A percentile compares a stretch with the other conserved stretches of the same genome.
phyloP scores from a whole-genome alignment of 2,888 invertebrate species.

The Acanthopleura granulata region DNA sequence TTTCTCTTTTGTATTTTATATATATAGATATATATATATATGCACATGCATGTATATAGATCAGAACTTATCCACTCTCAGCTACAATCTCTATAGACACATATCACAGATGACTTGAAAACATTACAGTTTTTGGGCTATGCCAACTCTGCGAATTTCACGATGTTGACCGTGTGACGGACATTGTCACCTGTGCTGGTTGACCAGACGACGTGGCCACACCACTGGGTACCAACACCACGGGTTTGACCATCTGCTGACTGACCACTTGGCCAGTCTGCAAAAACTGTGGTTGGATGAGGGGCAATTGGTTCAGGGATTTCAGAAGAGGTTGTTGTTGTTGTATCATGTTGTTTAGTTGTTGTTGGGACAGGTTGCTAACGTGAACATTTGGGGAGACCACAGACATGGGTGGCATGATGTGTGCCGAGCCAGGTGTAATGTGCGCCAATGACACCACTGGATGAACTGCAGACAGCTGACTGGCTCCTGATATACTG shows the following conservation, averaged over 20 bases:
- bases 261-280: constrained; percentile 3
- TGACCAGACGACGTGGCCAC: not conserved
- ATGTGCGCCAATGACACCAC: not conserved
- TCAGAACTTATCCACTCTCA: too few species aligned
- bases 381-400: constrained; percentile 6
- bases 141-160: not conserved
- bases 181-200: not conserved
- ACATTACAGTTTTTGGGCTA: too few species aligned
- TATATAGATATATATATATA: too few species aligned
- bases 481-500: not conserved
- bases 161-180: not conserved
- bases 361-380: not conserved
- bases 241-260: constrained; percentile 15
- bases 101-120: too few species aligned
- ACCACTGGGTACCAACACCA: not conserved
- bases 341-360: constrained; percentile 10
- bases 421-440: not conserved
- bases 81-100: too few species aligned
- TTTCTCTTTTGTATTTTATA: too few species aligned
- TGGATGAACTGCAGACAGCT: constrained; percentile 4
- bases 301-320: not conserved
- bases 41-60: too few species aligned
- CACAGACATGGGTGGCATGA: not conserved
- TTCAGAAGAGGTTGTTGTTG: not conserved
- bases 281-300: not conserved